Base-by-base conservation (phyloP, 1,140 invertebrate species). In the Brachionus rotundiformis region DNA sequence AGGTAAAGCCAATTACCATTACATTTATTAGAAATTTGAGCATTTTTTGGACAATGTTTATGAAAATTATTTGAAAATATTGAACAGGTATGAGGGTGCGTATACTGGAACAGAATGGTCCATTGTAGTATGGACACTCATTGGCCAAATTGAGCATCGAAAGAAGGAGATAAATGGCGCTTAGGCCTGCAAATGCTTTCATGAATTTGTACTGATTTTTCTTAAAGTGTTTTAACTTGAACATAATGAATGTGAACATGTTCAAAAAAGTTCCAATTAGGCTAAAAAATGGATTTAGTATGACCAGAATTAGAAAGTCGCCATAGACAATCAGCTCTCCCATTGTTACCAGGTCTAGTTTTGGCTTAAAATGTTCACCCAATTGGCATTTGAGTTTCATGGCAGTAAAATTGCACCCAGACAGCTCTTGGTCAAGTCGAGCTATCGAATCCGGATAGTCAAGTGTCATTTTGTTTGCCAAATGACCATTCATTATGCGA, bases 51-150 rank as follows among this genome's bases (percentile, higher is more conserved):
- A 63, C 2, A 27, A 63, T 7, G 27, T 63, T 31, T 3, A 63
- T 63, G 59, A 63, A 63, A 25, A 63, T 29, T 63, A 63, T 63
- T 63, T 63, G 23, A 6, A 63, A 63, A 27, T 63, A 63, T 31
- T 63, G 59, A 7, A 63, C 13, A 1, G 8, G 25, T 27, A 63
- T 19, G 2, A 13, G 25, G 10, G 7, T 63, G 13, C 59, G 23
- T 5, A 63, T 31, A 11, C 27, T 63, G 11, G 59, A 63, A 19
- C 59, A 63, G 19, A 25, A 63, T 13, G 27, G 11, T 5, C 59
- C 59, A 29, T 29, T 63, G 23, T 27, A 29, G 27, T 27, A 63
- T 63, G 59, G 59, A 63, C 59, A 63, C 2, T 63, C 59, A 25
- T 63, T 63, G 23, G 29, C 29, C 19, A 63, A 63, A 63, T 31